A percentile compares a stretch with the other conserved stretches of the same genome.
Conservation (phyloP, 2,113 vertebrate species). For the Pangasianodon hypophthalmus region DNA sequence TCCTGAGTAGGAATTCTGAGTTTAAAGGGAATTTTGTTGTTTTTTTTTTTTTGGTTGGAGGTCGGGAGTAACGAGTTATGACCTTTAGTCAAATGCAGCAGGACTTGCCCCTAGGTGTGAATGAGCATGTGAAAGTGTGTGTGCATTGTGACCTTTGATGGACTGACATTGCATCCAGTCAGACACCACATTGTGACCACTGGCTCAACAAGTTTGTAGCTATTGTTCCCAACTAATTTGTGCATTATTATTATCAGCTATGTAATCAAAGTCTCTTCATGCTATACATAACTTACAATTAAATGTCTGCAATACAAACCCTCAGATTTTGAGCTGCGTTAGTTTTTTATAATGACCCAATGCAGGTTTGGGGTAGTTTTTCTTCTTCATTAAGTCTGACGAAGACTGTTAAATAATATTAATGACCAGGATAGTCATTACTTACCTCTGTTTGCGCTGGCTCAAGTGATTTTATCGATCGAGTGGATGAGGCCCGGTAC, state of each 20-base stretch:
- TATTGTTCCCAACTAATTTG: background rate
- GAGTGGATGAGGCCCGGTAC: slow-evolving; percentile 79
- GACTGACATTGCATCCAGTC: background rate
- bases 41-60: background rate
- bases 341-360: background rate
- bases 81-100: background rate
- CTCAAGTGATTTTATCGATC: slow-evolving; percentile 98
- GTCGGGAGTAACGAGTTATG: background rate
- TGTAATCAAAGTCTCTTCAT: background rate
- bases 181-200: background rate
- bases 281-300: slow-evolving; percentile 10
- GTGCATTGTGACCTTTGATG: background rate
- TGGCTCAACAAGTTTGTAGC: background rate
- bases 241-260: background rate
- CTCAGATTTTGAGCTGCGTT: background rate
- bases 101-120: background rate
- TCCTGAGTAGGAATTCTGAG: background rate
- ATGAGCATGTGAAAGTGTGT: background rate
- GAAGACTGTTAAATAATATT: slow-evolving; percentile 98
- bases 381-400: slow-evolving; percentile 91
- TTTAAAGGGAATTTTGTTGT: background rate
- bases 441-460: slow-evolving; percentile 85
- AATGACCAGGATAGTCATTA: slow-evolving; percentile 93
- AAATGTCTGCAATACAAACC: background rate
- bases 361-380: slow-evolving; percentile 70